Evolutionary conservation across 1,140 invertebrate species (phyloP), one percentile per base, ranked within the genome.

Genomic region (Meloidogyne chitwoodi): DNA sequence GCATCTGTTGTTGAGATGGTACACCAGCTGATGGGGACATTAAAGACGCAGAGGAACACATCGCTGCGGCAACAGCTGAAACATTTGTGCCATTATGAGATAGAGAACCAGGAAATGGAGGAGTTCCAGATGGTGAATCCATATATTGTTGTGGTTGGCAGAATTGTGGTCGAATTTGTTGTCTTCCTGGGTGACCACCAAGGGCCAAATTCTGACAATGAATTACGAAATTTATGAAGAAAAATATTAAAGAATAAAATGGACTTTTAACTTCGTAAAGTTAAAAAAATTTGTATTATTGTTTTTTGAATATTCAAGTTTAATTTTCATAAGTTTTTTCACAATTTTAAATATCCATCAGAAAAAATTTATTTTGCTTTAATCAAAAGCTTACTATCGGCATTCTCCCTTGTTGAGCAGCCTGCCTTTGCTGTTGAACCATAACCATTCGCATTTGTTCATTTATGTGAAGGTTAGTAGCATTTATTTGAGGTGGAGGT

Each of bases 51-150:
- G 76, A 44, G 19, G 76, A 63, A 34, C 77, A 78, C 77, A 78
- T 78, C 14, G 61, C 48, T 5, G 70, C 77, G 63, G 41, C 65
- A 11, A 27, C 67, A 22, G 70, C 78, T 14, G 41, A 67, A 19
- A 19, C 56, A 67, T 16, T 41, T 22, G 56, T 27, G 26, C 64
- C 74, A 31, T 73, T 73, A 64, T 63, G 71, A 3, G 24, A 11
- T 24, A 73, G 19, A 1, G 71, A 64, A 29, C 64, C 71, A 61
- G 48, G 19, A 26, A 78, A 78, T 62, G 77, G 77, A 26, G 77
- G 77, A 22, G 77, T 78, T 24, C 77, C 77, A 14, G 76, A 79
- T 8, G 77, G 77, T 10, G 77, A 78, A 34, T 78, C 77, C 29
- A 78, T 73, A 64, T 73, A 73, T 64, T 22, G 69, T 31, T 72